Evolutionary conservation across 1,140 invertebrate genomes (phyloP), one percentile per base, ranked within the genome.

Genomic region (Orussus abietinus): DNA sequence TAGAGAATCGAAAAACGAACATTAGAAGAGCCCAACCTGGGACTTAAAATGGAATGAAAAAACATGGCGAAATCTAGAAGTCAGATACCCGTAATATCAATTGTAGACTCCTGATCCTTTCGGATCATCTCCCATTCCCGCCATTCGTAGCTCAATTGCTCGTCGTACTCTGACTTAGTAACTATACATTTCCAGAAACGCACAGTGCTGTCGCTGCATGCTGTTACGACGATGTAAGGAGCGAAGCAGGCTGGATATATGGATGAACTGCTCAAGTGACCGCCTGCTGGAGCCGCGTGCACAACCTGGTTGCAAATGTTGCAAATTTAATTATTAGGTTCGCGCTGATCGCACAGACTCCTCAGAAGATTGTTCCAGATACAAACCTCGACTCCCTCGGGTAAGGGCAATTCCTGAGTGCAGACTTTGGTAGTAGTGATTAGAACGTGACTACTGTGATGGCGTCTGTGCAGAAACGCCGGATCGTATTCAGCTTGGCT

Each of bases 181-280:
- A 80, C 80, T 49, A 86, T 79, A 64, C 90, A 93, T 50, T 84
- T 86, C 91, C 77, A 76, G 47, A 79, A 80, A 29, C 74, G 62
- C 7, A 88, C 75, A 12, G 85, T 80, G 42, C 88, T 90, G 62
- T 96, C 92, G 18, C 89, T 89, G 57, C 91, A 96, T 11, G 94
- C 93, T 1, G 94, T 97, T 0, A 92, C 86, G 32, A 98, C 79
- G 32, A 95, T 89, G 60, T 98, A 99, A 0, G 96, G 95, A 0
- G 96, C 93, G 64, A 95, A 87, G 71, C 95, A 98, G 28, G 94
- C 94, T 12, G 96, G 94, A 75, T 98, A 98, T 57, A 99, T 96
- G 21, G 92, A 96, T 1, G 95, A 92, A n/a, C 94, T 97, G 64
- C 93, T 95, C 14, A 98, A 74, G 73, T 99, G 95, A 2, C 96